phyloP scores from a whole-genome alignment of 2,888 invertebrate genomes.

The Abrostola triplasia region DNA sequence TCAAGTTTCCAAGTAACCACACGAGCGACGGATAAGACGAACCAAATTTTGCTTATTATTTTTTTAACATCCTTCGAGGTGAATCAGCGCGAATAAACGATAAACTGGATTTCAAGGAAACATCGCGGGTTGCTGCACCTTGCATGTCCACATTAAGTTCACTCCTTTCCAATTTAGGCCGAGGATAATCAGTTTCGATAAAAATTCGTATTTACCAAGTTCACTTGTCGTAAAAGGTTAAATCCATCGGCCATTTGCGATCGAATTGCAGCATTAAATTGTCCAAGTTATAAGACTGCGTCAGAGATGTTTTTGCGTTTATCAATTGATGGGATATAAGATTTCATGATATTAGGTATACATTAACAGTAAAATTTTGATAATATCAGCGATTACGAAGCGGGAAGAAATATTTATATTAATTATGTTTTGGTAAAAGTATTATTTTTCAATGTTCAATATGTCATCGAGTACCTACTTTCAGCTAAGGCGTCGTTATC shows the following conservation, averaged over 20 bases:
- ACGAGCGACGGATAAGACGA: conserved; percentile 51
- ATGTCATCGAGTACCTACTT: conserved; percentile 22
- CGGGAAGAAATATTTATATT: background rate
- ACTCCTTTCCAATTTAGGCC: conserved; percentile 50
- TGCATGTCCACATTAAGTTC: conserved; percentile 40
- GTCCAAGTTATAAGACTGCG: conserved; percentile 42
- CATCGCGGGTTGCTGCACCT: conserved; percentile 36
- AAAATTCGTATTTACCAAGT: conserved; percentile 37
- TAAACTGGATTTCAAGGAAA: conserved; percentile 56
- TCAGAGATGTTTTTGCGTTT: conserved; percentile 23
- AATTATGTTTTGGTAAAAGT: conserved; percentile 26
- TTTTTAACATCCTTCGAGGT: conserved; percentile 59
- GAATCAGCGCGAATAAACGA: conserved; percentile 52
- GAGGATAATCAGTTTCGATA: conserved; percentile 54
- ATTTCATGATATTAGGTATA: background rate
- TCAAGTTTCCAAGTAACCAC: conserved; percentile 53
- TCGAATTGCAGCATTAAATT: conserved; percentile 41
- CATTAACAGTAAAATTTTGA: background rate
- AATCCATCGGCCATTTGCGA: conserved; percentile 38
- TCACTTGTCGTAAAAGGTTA: conserved; percentile 46
- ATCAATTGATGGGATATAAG: background rate
- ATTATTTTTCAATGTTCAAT: conserved; percentile 19
- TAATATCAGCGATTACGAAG: background rate
- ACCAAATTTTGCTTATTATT: conserved; percentile 50
- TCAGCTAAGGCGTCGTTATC: conserved; percentile 34